Percentiles rank a stretch among this genome's conserved stretches.
phyloP scores from a whole-genome alignment of 2,797 vertebrate genomes.

The Phataginus tricuspis region DNA sequence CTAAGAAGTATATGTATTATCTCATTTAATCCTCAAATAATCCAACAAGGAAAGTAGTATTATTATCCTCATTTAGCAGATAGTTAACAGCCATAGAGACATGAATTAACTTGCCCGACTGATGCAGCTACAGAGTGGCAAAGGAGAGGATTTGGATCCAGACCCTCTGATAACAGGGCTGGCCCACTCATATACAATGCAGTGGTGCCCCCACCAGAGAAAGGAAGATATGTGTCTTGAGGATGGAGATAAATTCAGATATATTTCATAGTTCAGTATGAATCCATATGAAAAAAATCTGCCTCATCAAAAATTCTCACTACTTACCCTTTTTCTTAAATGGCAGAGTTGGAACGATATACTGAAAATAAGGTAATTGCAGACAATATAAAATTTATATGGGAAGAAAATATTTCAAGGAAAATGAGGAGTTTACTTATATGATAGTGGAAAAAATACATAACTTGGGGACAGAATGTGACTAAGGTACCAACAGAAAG shows the following conservation, averaged over 20 bases:
- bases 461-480: background rate
- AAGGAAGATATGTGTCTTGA: background rate
- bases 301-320: background rate
- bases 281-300: background rate
- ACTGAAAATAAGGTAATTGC: background rate
- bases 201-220: background rate
- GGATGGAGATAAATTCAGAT: background rate
- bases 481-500: conserved; percentile 6
- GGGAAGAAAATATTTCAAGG: conserved; percentile 44
- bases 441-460: background rate
- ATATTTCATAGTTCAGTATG: background rate
- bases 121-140: background rate
- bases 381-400: conserved; percentile 8
- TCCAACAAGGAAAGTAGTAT: background rate
- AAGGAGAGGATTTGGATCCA: background rate
- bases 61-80: background rate
- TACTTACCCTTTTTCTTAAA: background rate
- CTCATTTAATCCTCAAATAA: background rate
- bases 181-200: fast-evolving
- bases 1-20: background rate
- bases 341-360: background rate
- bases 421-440: conserved; percentile 8
- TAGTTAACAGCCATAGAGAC: background rate
- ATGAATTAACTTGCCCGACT: background rate
- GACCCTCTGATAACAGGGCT: background rate